phyloP scores from a whole-genome alignment of 2,888 invertebrate species.

The Steinernema carpocapsae region DNA sequence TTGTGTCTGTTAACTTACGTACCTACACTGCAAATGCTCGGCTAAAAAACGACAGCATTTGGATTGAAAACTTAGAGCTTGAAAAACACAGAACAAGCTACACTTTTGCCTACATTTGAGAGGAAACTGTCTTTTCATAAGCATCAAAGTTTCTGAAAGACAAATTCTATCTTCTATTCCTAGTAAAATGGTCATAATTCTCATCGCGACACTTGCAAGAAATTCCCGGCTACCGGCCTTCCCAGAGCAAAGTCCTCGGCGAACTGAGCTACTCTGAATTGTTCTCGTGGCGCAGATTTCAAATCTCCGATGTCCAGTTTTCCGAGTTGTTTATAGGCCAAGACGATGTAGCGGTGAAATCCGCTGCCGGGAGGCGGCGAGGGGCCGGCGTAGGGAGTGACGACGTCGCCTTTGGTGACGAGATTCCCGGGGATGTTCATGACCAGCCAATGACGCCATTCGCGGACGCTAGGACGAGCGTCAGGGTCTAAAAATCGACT shows the following conservation, averaged over 20 bases:
- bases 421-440: conserved; percentile 83
- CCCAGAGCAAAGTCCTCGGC: conserved; percentile 82
- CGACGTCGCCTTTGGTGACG: conserved; percentile 77
- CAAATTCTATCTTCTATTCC: too few species aligned
- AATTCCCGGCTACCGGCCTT: conserved; percentile 83
- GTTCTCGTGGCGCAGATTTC: conserved; percentile 73
- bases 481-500: conserved; percentile 78
- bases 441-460: conserved; percentile 90
- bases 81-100: too few species aligned
- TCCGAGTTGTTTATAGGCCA: conserved; percentile 78
- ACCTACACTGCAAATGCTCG: too few species aligned
- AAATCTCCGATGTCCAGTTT: conserved; percentile 68
- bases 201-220: conserved; percentile 72
- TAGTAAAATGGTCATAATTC: too few species aligned
- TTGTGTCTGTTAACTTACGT: too few species aligned
- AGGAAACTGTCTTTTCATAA: too few species aligned
- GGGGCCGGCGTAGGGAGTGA: conserved; percentile 80
- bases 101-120: too few species aligned
- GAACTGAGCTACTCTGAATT: conserved; percentile 78
- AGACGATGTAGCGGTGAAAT: conserved; percentile 81
- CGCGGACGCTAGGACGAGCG: conserved; percentile 83
- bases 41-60: too few species aligned
- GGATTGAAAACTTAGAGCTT: too few species aligned
- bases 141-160: too few species aligned
- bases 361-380: conserved; percentile 78